Percentiles rank a stretch among this genome's conserved stretches.
Conservation (phyloP, 2,888 invertebrate genomes). For the Nycteola revayana region DNA sequence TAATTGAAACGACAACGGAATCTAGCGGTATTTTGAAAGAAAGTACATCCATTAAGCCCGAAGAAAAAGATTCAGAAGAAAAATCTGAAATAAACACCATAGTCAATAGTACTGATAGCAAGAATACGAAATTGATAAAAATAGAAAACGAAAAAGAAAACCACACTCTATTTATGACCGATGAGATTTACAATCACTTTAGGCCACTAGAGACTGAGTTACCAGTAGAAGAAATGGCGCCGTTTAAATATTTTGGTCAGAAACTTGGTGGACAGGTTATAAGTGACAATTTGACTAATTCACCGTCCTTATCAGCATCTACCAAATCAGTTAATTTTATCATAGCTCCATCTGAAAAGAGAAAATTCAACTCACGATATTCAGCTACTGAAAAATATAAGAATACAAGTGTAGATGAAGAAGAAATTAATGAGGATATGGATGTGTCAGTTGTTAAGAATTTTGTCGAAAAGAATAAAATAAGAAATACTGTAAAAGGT, state of each 20-base stretch:
- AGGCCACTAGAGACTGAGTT: constrained; percentile 83
- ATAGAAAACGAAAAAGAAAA: constrained; percentile 69
- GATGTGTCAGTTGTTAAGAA: constrained; percentile 83
- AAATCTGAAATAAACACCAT: constrained; percentile 56
- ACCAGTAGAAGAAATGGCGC: constrained; percentile 85
- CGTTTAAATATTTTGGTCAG: constrained; percentile 87
- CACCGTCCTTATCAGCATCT: constrained; percentile 72
- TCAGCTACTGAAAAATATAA: constrained; percentile 75
- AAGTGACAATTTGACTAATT: constrained; percentile 69
- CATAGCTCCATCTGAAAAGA: constrained; percentile 61
- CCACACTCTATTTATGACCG: constrained; percentile 82
- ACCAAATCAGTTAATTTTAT: constrained; percentile 75
- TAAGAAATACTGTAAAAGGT: constrained; percentile 75
- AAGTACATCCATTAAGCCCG: constrained; percentile 32
- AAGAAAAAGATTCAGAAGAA: constrained; percentile 46
- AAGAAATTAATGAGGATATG: constrained; percentile 81
- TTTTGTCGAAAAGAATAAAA: constrained; percentile 77
- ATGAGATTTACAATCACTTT: constrained; percentile 84
- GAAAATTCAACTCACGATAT: constrained; percentile 71
- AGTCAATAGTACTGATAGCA: constrained; percentile 60
- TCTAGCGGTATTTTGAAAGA: constrained; percentile 32
- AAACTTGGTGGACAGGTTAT: constrained; percentile 73
- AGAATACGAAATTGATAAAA: constrained; percentile 51
- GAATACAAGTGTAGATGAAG: constrained; percentile 76
- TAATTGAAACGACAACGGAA: constrained; percentile 39